These are phyloP conservation scores for Laspeyria flexula DNA, from an alignment of 2,888 invertebrate genomes.

Conservation along the genomic window DNA sequence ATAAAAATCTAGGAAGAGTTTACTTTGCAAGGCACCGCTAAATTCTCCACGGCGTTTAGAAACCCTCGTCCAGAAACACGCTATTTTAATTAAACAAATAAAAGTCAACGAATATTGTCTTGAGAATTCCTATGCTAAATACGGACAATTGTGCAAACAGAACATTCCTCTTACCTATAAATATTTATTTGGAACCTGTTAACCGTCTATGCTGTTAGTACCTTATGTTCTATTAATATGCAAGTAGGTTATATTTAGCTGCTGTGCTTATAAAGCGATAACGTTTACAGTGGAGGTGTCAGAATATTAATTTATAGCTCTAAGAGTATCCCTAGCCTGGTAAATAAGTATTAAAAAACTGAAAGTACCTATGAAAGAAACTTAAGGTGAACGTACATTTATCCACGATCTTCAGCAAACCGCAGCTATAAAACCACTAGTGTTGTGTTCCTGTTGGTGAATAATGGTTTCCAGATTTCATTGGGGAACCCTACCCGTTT, in stretches of 20 bases:
- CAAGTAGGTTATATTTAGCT: constrained; percentile 27
- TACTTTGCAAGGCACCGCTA: too few relatives aligned
- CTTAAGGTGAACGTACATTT: too few relatives aligned
- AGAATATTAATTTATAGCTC: background rate
- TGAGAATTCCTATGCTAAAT: constrained; percentile 36
- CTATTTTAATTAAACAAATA: constrained; percentile 19
- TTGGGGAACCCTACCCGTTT: too few relatives aligned
- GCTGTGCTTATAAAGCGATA: background rate
- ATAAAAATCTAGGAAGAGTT: too few relatives aligned
- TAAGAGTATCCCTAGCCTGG: background rate
- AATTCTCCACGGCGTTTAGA: too few relatives aligned
- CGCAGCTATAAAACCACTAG: too few relatives aligned
- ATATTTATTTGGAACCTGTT: constrained; percentile 40
- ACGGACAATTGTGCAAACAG: constrained; percentile 42
- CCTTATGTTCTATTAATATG: constrained; percentile 38
- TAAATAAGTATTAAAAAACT: too few relatives aligned
- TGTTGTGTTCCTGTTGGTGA: too few relatives aligned
- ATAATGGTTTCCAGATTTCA: too few relatives aligned
- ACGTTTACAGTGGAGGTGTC: background rate
- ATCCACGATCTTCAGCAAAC: too few relatives aligned
- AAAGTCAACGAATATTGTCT: constrained; percentile 30
- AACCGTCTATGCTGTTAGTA: constrained; percentile 8
- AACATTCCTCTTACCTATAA: constrained; percentile 36
- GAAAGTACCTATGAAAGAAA: too few relatives aligned
- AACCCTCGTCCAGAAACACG: too few relatives aligned